A percentile compares a stretch with the other conserved stretches of the same genome.
Conservation (phyloP, 2,113 vertebrate genomes). For the Circaetus gallicus region DNA sequence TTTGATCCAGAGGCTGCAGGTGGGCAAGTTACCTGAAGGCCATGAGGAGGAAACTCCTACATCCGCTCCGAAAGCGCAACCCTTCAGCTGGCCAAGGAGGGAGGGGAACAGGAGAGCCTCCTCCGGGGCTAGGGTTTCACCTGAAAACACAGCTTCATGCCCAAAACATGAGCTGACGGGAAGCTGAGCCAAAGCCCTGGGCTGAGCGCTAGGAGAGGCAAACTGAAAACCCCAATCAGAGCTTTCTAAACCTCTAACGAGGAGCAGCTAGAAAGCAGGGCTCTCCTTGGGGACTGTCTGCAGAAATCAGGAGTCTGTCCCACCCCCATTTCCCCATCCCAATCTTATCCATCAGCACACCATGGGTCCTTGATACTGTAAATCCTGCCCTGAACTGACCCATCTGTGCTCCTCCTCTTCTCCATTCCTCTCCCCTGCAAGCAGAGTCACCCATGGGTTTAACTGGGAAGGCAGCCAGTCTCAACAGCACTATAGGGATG, state of each 20-base stretch:
- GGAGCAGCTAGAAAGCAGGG: neutral
- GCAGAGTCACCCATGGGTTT: neutral
- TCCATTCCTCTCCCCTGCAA: too few relatives aligned
- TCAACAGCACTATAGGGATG: neutral
- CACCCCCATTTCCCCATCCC: neutral
- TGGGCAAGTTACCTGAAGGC: constrained; percentile 56
- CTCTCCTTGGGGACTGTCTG: neutral
- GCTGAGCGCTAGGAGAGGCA: neutral
- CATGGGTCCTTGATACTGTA: fast-evolving
- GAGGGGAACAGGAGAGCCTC: neutral
- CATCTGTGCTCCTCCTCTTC: neutral
- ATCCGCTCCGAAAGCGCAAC: neutral
- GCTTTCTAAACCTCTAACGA: neutral
- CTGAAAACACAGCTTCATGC: neutral
- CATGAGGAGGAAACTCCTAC: constrained; percentile 45
- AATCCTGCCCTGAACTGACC: neutral
- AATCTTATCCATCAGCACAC: neutral
- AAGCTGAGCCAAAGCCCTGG: neutral
- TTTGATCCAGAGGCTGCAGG: constrained; percentile 3
- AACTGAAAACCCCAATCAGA: neutral
- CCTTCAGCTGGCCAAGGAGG: neutral
- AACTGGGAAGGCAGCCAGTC: neutral
- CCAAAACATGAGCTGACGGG: neutral
- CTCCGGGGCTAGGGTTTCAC: neutral
- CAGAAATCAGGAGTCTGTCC: neutral